phyloP scores from a whole-genome alignment of 2,888 invertebrate genomes.

The Pristionchus maxplancki region DNA sequence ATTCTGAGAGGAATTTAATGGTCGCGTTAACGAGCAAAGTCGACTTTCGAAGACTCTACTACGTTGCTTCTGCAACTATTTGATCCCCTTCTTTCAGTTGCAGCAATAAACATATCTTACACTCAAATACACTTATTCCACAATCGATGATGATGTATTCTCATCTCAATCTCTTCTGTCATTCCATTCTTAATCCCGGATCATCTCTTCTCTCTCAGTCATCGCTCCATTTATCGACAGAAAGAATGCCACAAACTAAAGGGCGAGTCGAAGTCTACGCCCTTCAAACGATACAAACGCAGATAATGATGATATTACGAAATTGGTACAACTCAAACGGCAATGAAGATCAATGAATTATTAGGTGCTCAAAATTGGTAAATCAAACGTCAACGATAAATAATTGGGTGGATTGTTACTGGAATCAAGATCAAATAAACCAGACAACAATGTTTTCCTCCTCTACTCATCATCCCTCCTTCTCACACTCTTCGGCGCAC shows the following conservation, averaged over 20 bases:
- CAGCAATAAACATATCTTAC: not conserved
- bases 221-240: not conserved
- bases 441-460: not conserved
- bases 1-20: not conserved
- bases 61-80: not conserved
- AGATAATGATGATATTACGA: not conserved
- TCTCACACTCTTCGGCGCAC: constrained; percentile 58
- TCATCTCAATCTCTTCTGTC: not conserved
- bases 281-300: not conserved
- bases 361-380: too few species aligned
- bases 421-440: too few species aligned
- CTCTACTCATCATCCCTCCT: constrained; percentile 56
- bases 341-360: too few species aligned
- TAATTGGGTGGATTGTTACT: too few species aligned
- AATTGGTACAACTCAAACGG: too few species aligned
- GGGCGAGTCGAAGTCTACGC: not conserved
- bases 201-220: not conserved
- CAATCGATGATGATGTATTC: not conserved
- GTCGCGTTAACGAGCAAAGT: not conserved
- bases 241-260: not conserved
- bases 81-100: not conserved
- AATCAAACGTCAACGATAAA: too few species aligned
- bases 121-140: not conserved
- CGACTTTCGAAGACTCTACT: not conserved
- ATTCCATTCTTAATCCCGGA: not conserved